Percentiles rank a stretch among this genome's conserved stretches.
These are phyloP conservation scores for Benthosema pterotum DNA, from an alignment of 2,797 vertebrate species.

Conservation along the genomic window DNA sequence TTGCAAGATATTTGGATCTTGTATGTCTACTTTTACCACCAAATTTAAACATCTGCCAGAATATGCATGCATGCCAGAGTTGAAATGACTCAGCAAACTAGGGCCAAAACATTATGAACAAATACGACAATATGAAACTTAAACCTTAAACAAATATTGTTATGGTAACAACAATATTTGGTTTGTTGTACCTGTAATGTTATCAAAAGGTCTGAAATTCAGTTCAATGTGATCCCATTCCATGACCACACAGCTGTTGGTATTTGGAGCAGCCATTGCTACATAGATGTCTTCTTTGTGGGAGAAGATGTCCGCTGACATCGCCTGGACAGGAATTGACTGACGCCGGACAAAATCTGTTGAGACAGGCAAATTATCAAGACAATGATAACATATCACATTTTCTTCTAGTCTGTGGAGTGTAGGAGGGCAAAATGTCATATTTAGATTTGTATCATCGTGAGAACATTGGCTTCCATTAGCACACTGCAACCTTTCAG, in stretches of 20 bases:
- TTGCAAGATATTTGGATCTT: too few species aligned
- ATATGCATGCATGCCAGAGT: too few species aligned
- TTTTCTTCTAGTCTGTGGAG: too few species aligned
- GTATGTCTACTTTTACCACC: too few species aligned
- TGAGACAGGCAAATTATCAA: slow-evolving; percentile 21
- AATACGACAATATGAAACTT: background rate
- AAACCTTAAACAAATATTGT: background rate
- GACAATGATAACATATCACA: too few species aligned
- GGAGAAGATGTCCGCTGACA: slow-evolving; percentile 94
- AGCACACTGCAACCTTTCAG: too few species aligned
- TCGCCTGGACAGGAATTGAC: slow-evolving; percentile 91
- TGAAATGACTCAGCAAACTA: too few species aligned
- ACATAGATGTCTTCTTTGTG: slow-evolving; percentile 96
- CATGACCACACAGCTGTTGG: slow-evolving; percentile 96
- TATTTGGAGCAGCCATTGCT: slow-evolving; percentile 92
- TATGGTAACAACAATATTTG: too few species aligned
- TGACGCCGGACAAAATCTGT: slow-evolving; percentile 96
- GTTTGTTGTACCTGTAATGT: slow-evolving; percentile 89
- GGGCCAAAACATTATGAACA: background rate
- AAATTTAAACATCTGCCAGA: too few species aligned
- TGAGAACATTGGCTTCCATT: too few species aligned
- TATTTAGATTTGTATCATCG: too few species aligned
- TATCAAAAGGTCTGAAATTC: slow-evolving; percentile 96
- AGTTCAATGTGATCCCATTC: slow-evolving; percentile 99
- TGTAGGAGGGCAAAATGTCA: too few species aligned